A percentile compares a stretch with the other conserved stretches of the same genome.
phyloP scores from a whole-genome alignment of 30 jellyfish, hydroid and myxozoan genomes.

The Aurelia sp. region DNA sequence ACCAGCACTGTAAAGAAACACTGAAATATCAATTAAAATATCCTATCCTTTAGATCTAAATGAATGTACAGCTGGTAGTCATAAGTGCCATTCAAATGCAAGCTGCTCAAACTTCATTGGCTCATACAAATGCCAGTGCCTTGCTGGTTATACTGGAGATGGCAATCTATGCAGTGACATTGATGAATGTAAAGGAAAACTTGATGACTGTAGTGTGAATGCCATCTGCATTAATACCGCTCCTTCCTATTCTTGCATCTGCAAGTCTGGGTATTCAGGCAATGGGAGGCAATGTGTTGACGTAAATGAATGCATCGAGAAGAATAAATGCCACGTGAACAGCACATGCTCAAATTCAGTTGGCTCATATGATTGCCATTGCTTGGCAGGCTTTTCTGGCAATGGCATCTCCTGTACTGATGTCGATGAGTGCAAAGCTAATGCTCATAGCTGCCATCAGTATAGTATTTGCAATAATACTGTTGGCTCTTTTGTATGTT shows the following conservation, averaged over 20 bases:
- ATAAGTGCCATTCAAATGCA: not conserved
- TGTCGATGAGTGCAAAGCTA: too few species aligned
- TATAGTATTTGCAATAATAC: conserved; percentile 1
- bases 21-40: too few species aligned
- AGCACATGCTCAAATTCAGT: too few species aligned
- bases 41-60: conserved; percentile 46
- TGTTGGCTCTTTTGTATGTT: conserved; percentile 9
- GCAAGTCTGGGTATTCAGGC: conserved; percentile 32
- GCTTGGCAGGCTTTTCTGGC: not conserved
- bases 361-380: too few species aligned
- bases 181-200: conserved; percentile 21
- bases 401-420: not conserved
- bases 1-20: too few species aligned
- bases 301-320: conserved; percentile 2
- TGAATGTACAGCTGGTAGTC: conserved; percentile 51
- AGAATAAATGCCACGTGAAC: too few species aligned
- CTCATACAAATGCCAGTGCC: conserved; percentile 2
- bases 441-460: not conserved
- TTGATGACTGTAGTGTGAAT: conserved; percentile 28
- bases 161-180: conserved; percentile 22
- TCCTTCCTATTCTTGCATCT: conserved; percentile 33
- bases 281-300: conserved; percentile 31
- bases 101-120: conserved; percentile 6
- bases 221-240: conserved; percentile 32
- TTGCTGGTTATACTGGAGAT: conserved; percentile 27